Conservation (phyloP, 2,113 vertebrate genomes). For the Callipepla squamata region DNA sequence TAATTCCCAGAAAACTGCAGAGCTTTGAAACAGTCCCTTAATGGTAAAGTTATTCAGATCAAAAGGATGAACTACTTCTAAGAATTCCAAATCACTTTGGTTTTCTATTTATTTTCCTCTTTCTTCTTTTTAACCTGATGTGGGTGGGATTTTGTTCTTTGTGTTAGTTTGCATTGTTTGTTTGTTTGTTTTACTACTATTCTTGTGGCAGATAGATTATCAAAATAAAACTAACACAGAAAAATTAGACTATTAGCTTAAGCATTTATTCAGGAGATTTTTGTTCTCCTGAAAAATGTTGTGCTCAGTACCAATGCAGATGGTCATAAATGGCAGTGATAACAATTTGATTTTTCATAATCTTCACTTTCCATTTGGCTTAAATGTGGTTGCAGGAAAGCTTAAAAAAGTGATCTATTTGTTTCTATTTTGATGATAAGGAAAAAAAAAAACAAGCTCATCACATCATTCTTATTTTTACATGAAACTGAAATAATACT, state of each 20-base stretch:
- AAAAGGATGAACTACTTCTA: background rate
- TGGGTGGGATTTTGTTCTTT: background rate
- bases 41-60: background rate
- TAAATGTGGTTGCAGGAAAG: background rate
- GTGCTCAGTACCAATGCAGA: background rate
- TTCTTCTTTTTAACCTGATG: background rate
- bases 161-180: background rate
- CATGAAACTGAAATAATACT: background rate
- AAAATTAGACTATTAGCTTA: background rate
- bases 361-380: background rate
- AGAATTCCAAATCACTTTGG: background rate
- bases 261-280: background rate
- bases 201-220: background rate
- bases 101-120: background rate
- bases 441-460: background rate
- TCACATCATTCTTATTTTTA: background rate
- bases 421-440: background rate
- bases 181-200: background rate
- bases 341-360: background rate
- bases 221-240: background rate
- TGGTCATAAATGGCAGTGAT: rapidly evolving
- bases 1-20: background rate
- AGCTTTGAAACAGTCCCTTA: background rate
- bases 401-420: background rate
- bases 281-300: background rate